These are phyloP conservation scores for Channa maculata DNA, from an alignment of 2,113 vertebrate species.

Conservation along the genomic window DNA sequence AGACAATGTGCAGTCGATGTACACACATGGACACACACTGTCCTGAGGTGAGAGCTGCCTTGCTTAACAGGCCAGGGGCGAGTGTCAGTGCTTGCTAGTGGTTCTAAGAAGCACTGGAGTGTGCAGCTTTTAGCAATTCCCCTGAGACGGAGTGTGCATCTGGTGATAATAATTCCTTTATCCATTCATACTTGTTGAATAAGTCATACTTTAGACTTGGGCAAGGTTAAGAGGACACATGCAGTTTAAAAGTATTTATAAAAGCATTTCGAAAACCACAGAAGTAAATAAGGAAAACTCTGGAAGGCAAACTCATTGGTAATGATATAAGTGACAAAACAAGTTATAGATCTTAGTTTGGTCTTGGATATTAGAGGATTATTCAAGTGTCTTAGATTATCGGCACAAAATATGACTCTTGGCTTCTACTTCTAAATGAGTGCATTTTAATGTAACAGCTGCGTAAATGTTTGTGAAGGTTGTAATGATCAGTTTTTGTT, in stretches of 20 bases:
- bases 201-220: background rate
- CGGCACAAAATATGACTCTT: too few species aligned
- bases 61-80: background rate
- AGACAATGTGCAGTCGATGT: background rate
- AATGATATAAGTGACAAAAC: background rate
- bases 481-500: too few species aligned
- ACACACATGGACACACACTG: constrained; percentile 1
- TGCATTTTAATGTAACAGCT: too few species aligned
- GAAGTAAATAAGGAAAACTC: constrained; percentile 11
- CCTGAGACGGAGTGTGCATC: constrained; percentile 6
- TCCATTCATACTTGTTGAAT: background rate
- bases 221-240: background rate
- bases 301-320: background rate
- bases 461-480: too few species aligned
- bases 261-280: background rate
- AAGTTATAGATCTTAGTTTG: background rate
- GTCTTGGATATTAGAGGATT: background rate
- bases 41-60: constrained; percentile 10
- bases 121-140: constrained; percentile 26
- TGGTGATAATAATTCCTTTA: background rate
- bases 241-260: too few species aligned
- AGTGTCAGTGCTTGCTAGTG: constrained; percentile 11
- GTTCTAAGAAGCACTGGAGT: constrained; percentile 17
- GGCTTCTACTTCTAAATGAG: too few species aligned
- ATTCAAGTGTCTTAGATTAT: background rate